phyloP scores from a whole-genome alignment of 2,113 vertebrate species.

The Sinocyclocheilus maitianheensis region DNA sequence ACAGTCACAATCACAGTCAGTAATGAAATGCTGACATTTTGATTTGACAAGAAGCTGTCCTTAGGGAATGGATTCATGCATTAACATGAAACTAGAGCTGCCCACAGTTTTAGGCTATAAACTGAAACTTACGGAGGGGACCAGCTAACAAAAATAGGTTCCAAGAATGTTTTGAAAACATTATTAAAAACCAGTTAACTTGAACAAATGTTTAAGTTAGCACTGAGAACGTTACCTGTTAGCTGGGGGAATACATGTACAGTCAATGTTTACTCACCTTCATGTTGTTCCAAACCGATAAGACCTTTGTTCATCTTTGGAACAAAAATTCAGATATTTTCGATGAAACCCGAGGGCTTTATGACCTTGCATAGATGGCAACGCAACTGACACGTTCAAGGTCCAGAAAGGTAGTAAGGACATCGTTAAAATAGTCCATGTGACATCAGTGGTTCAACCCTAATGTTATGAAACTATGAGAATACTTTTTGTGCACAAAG shows the following conservation, averaged over 20 bases:
- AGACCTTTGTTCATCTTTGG: neutral
- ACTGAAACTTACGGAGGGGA: neutral
- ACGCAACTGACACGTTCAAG: neutral
- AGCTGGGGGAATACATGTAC: no score
- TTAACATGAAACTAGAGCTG: neutral
- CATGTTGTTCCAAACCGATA: neutral
- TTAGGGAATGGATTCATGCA: neutral
- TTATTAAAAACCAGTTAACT: no score
- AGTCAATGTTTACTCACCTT: neutral
- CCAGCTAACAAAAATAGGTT: neutral
- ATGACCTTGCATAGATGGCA: neutral
- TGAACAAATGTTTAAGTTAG: no score
- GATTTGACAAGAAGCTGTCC: slow-evolving; percentile 30
- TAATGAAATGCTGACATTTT: slow-evolving; percentile 39
- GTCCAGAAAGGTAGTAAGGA: no score
- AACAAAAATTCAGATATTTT: neutral
- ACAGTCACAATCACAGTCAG: slow-evolving; percentile 3
- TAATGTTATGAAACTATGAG: no score
- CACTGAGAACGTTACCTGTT: no score
- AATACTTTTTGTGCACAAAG: no score
- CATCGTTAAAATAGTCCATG: no score
- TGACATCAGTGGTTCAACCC: no score
- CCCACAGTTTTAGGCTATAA: slow-evolving; percentile 1
- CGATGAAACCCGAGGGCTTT: no score
- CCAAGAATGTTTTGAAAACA: neutral